Evolutionary conservation across 1,140 invertebrate genomes (phyloP), one percentile per base, ranked within the genome.

Genomic region (Lucilia sericata): DNA sequence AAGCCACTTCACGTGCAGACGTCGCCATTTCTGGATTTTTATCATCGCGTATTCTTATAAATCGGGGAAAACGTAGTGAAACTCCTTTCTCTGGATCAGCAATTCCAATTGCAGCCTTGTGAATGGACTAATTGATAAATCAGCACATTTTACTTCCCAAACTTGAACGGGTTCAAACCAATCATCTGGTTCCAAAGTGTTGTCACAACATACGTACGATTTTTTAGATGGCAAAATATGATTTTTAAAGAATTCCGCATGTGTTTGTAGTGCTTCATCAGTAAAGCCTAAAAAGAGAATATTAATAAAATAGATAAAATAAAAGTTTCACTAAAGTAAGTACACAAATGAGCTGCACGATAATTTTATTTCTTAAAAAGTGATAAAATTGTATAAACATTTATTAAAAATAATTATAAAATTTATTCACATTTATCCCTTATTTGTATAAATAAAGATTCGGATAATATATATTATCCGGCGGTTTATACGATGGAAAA

Each of bases 111-210:
- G 95, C 98, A 83, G 99, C 99, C 89, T 93, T 94, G 91, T 99
- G 98, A 65, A 97, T 17, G 99, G 98, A 14, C 98, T 99, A 34
- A 99, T 93, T 9, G 98, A 99, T 30, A 99, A 93, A 93, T 99
- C 99, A 0, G 99, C 99, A 91, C 98, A 99, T 92, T 99, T 99
- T 10, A 99, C 94, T 93, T 99, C 99, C 98, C 98, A 99, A 14
- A 99, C 97, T 91, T 97, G 94, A 8, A 95, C 94, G 5, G 97
- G 93, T 86, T 97, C 96, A 91, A 99, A 98, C 98, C 99, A 99
- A 88, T 96, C 96, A 92, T 99, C 98, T 12, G 99, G 97, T 86
- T 95, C 93, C 82, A 96, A 92, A 42, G 92, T 92, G 5, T 91
- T 87, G 90, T 98, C 97, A 88, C 93, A 98, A 75, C 95, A 93